Percentiles rank a stretch among this genome's conserved stretches.
Conservation (phyloP, 2,797 vertebrate genomes). For the Chloroceryle inda region DNA sequence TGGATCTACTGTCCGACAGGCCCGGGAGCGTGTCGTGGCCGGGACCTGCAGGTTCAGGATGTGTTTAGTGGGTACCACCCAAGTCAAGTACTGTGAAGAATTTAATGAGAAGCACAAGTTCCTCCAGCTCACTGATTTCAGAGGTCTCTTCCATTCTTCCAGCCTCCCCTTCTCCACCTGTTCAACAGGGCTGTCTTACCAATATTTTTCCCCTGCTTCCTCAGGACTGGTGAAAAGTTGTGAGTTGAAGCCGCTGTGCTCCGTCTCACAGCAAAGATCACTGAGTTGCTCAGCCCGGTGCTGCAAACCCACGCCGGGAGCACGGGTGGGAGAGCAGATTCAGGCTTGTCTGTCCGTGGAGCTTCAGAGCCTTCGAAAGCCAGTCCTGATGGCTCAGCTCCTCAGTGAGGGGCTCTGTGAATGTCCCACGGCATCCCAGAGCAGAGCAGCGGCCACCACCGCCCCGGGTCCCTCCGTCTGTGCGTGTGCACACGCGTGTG, state of each 20-base stretch:
- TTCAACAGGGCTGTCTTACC: not conserved
- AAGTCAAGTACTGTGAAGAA: not conserved
- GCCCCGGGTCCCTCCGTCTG: rapidly evolving
- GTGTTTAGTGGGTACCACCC: not conserved
- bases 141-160: no score
- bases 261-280: not conserved
- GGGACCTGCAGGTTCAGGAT: not conserved
- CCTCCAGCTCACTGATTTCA: not conserved
- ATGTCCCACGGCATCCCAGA: rapidly evolving
- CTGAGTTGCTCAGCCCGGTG: not conserved
- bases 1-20: not conserved
- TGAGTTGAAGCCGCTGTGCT: not conserved
- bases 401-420: not conserved
- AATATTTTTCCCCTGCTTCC: not conserved
- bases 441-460: not conserved
- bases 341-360: not conserved
- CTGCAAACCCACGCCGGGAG: not conserved
- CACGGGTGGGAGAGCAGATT: not conserved
- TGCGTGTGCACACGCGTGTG: not conserved
- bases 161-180: not conserved
- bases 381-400: not conserved
- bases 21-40: not conserved
- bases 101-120: not conserved
- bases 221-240: not conserved
- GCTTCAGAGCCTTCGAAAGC: not conserved